Base-by-base conservation (phyloP, 1,140 invertebrate genomes). In the Arion vulgaris region DNA sequence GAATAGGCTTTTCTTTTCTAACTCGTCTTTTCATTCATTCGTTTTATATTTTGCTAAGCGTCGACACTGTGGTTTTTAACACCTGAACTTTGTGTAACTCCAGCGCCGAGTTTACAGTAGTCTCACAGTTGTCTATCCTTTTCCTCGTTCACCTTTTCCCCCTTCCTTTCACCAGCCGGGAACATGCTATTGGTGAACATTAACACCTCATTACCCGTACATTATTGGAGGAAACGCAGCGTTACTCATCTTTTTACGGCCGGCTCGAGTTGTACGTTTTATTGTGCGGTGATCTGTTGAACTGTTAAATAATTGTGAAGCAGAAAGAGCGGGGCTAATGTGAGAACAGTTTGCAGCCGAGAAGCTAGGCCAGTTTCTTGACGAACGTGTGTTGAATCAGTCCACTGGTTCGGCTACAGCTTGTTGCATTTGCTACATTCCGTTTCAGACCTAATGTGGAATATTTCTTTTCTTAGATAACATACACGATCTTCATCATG, bases 151-250 rank as follows among this genome's bases (percentile, higher is more conserved):
- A 19, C 17, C n/a, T 38, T 73, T n/a, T 26, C 36, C n/a, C n/a
- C n/a, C n/a, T n/a, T n/a, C n/a, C n/a, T n/a, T n/a, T n/a, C n/a
- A n/a, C n/a, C n/a, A n/a, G n/a, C n/a, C n/a, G n/a, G 7, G 34
- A 38, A 34, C 9, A 7, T n/a, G 32, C 36, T 15, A 66, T 32
- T 19, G 1, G 71, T 15, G 71, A 41, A 45, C 38, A 73, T 41
- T 73, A 38, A 73, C 71, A 7, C 23, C 71, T 69, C 68, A 69
- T 69, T 69, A 69, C 68, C 15, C n/a, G n/a, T 36, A 13, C 68
- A 69, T 9, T 9, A 69, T 69, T 69, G 4, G 9, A 38, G 68
- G 68, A 69, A 69, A 4, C 51, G 26, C 51, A 2, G 2, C 7
- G 51, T 57, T 57, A 11, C 19, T 57, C 51, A 57, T n/a, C n/a